phyloP scores from a whole-genome alignment of 2,797 vertebrate genomes.

The Sebastes flavidus region DNA sequence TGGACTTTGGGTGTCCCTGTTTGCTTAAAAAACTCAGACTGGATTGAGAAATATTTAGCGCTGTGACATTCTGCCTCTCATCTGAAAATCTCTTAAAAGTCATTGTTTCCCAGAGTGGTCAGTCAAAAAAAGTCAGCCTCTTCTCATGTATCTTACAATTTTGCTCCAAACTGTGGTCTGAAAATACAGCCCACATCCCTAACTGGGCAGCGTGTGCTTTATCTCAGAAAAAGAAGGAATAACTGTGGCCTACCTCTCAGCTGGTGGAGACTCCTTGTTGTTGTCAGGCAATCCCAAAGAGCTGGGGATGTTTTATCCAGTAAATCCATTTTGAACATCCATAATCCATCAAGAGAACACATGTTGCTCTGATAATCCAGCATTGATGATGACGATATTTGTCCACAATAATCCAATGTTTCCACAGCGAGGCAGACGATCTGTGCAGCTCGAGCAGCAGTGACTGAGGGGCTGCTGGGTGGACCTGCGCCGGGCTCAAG shows the following conservation, averaged over 20 bases:
- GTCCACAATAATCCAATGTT: constrained; percentile 17
- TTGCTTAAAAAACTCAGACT: neutral
- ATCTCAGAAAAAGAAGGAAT: neutral
- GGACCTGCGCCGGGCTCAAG: constrained; percentile 15
- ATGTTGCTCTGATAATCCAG: constrained; percentile 10
- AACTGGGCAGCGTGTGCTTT: neutral
- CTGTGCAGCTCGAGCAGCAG: constrained; percentile 5
- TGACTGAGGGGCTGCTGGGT: constrained; percentile 7
- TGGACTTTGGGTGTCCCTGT: neutral
- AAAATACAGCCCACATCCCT: neutral
- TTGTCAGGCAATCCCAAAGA: neutral
- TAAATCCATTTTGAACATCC: constrained; percentile 32
- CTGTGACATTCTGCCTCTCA: neutral
- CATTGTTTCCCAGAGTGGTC: neutral
- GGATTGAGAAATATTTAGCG: neutral
- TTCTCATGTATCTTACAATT: neutral
- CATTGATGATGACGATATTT: neutral
- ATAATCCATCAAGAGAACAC: constrained; percentile 11
- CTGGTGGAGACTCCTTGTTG: neutral
- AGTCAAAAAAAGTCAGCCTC: neutral
- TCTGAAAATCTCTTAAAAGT: neutral
- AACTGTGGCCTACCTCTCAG: constrained; percentile 53
- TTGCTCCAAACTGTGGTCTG: neutral
- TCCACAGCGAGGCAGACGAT: neutral
- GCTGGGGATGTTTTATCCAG: neutral